Base-by-base conservation (phyloP, 1,140 invertebrate genomes). In the Pissodes strobi region DNA sequence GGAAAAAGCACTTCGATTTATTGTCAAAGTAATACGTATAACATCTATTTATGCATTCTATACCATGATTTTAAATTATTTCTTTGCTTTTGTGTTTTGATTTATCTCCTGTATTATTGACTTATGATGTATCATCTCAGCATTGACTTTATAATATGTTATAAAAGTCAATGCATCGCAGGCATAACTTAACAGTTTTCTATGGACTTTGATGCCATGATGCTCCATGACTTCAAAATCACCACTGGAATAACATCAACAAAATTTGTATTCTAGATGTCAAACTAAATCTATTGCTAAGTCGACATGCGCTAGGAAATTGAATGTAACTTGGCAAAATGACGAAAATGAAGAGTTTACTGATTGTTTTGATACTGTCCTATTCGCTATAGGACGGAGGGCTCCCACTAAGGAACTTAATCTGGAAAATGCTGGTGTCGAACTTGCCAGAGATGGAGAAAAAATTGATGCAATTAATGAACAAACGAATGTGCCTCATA, bases 401-500 rank as follows among this genome's bases (percentile, higher is more conserved):
- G 85, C 90, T 25, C 80, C 90, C 25, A 90, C 90, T 0, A 80
- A 86, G n/a, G 83, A 88, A 63, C 76, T 93, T 6, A 85, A 88
- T 71, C 76, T 91, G 22, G 81, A 84, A 12, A 86, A 87, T 45
- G 87, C 86, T 18, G 90, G 90, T 2, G 82, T 93, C 22, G 76
- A 79, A 72, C 71, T 84, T 51, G 68, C 62, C 1, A 66, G 48
- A 12, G 81, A 84, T 5, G 82, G 75, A 66, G 83, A 82, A 12
- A 93, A 93, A 80, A 87, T 93, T 45, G 77, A 85, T 9, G 69
- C 67, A 19, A 79, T 84, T 0, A 80, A 86, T 59, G 95, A 97
- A 79, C 86, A 91, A 74, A 95, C 93, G 0, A 95, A 91, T 80
- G 84, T 97, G 56, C 81, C 87, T 0, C 84, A 98, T 79, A 90